A percentile compares a stretch with the other conserved stretches of the same genome.
phyloP scores from a whole-genome alignment of 2,113 vertebrate genomes.

The Cyprinodon brontotheroides region DNA sequence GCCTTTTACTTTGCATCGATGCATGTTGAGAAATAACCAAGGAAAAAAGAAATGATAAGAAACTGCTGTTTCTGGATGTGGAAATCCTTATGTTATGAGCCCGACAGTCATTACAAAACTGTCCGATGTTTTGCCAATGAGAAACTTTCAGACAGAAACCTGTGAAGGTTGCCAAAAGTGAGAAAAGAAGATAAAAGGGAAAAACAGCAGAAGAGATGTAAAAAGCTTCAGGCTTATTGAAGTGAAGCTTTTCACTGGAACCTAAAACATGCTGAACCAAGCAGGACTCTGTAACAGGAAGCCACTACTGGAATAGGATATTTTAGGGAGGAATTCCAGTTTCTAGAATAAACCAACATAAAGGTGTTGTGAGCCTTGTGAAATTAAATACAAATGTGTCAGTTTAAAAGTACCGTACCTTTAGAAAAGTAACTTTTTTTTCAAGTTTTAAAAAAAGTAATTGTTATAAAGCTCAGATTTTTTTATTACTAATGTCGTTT shows the following conservation, averaged over 20 bases:
- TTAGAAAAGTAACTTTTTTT: too few species aligned
- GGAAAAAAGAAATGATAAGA: background rate
- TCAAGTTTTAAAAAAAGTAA: too few species aligned
- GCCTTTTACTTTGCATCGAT: background rate
- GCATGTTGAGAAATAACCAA: background rate
- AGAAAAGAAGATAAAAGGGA: background rate
- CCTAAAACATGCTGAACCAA: background rate
- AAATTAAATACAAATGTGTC: background rate
- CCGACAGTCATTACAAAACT: background rate
- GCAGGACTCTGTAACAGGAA: background rate
- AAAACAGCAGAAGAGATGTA: background rate
- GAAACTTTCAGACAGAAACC: background rate
- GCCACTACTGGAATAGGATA: background rate
- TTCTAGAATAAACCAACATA: background rate
- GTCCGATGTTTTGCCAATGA: background rate
- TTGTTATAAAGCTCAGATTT: too few species aligned
- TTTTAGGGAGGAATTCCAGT: background rate
- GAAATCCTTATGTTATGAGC: background rate
- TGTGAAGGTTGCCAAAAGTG: background rate
- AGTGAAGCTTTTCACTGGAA: background rate
- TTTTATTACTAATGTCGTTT: too few species aligned
- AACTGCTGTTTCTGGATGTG: background rate
- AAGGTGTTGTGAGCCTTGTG: background rate
- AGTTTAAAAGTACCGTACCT: too few species aligned
- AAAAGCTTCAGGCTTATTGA: background rate